phyloP scores from a whole-genome alignment of 2,797 vertebrate species.

The Remorina albescens region DNA sequence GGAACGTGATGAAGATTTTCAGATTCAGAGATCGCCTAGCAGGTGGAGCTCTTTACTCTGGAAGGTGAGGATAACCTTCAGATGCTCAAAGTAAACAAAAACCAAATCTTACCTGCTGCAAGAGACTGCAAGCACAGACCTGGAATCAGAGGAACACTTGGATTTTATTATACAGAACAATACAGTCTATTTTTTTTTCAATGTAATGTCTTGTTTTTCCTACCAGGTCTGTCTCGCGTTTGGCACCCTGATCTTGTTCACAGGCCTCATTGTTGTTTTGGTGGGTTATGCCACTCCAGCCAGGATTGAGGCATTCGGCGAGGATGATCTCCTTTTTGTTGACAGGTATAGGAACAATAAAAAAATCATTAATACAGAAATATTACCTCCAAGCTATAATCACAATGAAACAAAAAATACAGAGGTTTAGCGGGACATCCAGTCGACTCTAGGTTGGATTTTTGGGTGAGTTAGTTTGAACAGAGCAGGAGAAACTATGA shows the following conservation, averaged over 20 bases:
- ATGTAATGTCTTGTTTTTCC: not conserved
- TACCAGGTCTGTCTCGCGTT: constrained; percentile 94
- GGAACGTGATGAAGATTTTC: constrained; percentile 98
- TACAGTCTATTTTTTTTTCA: not conserved
- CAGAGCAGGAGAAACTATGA: too few relatives aligned
- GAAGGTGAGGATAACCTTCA: constrained; percentile 87
- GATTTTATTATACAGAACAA: not conserved
- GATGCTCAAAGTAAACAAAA: not conserved
- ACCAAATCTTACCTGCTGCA: not conserved
- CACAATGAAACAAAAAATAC: not conserved
- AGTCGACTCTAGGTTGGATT: not conserved
- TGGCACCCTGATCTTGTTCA: constrained; percentile 89
- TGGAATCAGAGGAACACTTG: not conserved
- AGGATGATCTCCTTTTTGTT: constrained; percentile 94
- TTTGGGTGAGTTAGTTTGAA: too few relatives aligned
- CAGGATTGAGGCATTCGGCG: constrained; percentile 94
- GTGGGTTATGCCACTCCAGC: constrained; percentile 93
- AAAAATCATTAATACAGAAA: not conserved
- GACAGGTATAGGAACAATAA: constrained; percentile 81
- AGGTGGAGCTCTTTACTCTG: constrained; percentile 98
- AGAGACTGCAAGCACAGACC: not conserved
- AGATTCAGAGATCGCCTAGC: constrained; percentile 98
- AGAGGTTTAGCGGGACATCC: not conserved
- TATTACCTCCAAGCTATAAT: not conserved
- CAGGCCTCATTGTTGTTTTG: constrained; percentile 91